Percentiles rank a stretch among this genome's conserved stretches.
Evolutionary conservation across 2,888 invertebrate genomes (phyloP).

Genomic region (Anodontia alba): DNA sequence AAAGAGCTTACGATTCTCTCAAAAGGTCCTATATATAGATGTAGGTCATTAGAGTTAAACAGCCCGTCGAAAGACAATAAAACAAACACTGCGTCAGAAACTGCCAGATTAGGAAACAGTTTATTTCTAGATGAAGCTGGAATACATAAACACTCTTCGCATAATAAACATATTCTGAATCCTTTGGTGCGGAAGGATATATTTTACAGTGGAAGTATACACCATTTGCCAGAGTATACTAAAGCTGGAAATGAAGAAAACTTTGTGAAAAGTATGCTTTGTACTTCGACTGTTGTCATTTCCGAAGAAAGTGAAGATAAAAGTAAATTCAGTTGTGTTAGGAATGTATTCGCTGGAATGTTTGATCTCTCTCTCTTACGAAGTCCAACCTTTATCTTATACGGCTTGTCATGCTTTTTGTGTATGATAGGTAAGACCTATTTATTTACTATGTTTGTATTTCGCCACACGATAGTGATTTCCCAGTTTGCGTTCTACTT

Average conservation of each 20-base stretch:
- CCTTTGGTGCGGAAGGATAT: constrained; percentile 97
- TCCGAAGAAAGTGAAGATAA: not conserved
- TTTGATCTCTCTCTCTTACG: constrained; percentile 93
- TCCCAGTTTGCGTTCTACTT: too few relatives aligned
- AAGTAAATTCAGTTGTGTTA: not conserved
- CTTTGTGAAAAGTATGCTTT: constrained; percentile 59
- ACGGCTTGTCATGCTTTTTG: constrained; percentile 79
- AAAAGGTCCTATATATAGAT: constrained; percentile 57
- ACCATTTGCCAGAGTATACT: constrained; percentile 88
- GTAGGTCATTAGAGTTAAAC: constrained; percentile 61
- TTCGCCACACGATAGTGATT: too few relatives aligned
- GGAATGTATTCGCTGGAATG: constrained; percentile 37
- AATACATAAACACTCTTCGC: constrained; percentile 19
- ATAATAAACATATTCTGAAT: constrained; percentile 60
- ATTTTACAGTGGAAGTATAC: constrained; percentile 97
- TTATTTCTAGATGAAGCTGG: constrained; percentile 44
- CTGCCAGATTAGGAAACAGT: constrained; percentile 54
- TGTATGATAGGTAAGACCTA: constrained; percentile 82
- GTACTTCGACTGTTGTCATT: not conserved
- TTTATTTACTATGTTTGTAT: too few relatives aligned
- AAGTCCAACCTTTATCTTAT: constrained; percentile 91
- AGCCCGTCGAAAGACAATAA: constrained; percentile 14
- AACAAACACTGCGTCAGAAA: constrained; percentile 34
- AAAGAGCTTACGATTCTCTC: not conserved
- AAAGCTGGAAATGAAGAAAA: constrained; percentile 57